Percentiles rank a stretch among this genome's conserved stretches.
Evolutionary conservation across 2,113 vertebrate species (phyloP).

Genomic region (Clupea harengus): DNA sequence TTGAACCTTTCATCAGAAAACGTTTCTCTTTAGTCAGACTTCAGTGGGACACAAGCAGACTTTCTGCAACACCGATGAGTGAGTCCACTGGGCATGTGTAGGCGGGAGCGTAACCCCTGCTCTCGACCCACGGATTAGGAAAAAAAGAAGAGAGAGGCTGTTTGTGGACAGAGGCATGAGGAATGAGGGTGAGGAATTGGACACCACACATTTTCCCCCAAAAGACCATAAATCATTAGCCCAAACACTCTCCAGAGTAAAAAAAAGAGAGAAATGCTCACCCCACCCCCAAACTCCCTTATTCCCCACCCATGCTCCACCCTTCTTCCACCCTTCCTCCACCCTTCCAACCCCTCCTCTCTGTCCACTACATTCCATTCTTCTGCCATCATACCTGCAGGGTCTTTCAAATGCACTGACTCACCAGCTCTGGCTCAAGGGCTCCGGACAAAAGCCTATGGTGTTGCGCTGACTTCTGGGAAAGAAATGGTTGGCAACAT

Average conservation of each 20-base stretch:
- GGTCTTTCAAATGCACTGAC: slow-evolving; percentile 48
- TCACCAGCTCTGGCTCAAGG: slow-evolving; percentile 48
- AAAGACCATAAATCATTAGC: slow-evolving; percentile 55
- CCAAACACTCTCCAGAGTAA: slow-evolving; percentile 13
- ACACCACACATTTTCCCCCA: slow-evolving; percentile 59
- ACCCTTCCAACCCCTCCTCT: slow-evolving; percentile 22
- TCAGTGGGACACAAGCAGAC: background rate
- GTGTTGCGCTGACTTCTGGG: slow-evolving; percentile 19
- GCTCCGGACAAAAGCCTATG: slow-evolving; percentile 59
- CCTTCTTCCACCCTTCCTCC: slow-evolving; percentile 5
- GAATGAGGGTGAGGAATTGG: slow-evolving; percentile 58
- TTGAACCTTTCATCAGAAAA: background rate
- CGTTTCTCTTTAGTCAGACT: background rate
- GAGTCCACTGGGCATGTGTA: slow-evolving; percentile 19
- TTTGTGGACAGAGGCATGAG: slow-evolving; percentile 47
- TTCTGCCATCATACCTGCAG: slow-evolving; percentile 66
- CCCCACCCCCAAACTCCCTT: slow-evolving; percentile 21
- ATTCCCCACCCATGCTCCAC: slow-evolving; percentile 40
- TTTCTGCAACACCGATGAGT: slow-evolving; percentile 6
- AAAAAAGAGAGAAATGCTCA: background rate
- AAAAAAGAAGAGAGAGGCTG: slow-evolving; percentile 33
- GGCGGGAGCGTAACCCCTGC: slow-evolving; percentile 36
- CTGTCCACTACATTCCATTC: slow-evolving; percentile 67
- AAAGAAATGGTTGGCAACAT: background rate
- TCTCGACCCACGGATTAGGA: slow-evolving; percentile 19